Base-by-base conservation (phyloP, 2,888 invertebrate genomes). In the Stomorhina lunata region DNA sequence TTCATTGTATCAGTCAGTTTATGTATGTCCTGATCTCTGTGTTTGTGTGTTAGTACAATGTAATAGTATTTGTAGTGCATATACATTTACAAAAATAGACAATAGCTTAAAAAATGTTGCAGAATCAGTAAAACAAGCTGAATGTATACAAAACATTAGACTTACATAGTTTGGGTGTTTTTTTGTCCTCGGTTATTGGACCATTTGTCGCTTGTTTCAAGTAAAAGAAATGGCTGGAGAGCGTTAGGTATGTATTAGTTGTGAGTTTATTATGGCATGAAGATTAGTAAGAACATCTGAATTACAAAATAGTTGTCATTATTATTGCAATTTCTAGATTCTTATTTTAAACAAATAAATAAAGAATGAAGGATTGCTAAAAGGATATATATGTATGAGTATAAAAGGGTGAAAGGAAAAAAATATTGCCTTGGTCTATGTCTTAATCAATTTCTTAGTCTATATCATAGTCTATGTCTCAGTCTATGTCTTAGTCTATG, bases 231-330 rank as follows among this genome's bases (percentile, higher is more conserved):
- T n/a, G 27, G 66, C 50, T 63, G 50, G n/a, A 40, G n/a, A 10
- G 17, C 27, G 17, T n/a, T 17, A 22, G 59, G 29, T 59, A n/a
- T n/a, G n/a, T n/a, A 63, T 61, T 45, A 61, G 25, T 66, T 57
- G 25, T 25, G 20, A 53, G 59, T 55, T 68, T 73, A 43, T 61
- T 27, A 61, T 73, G 71, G 40, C 79, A 80, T 34, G 37, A 43
- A 45, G 59, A 80, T 80, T 73, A 68, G 68, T 34, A 68, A 25
- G 45, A 59, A 37, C 45, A 80, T 73, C 17, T 68, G 73, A 66
- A 45, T 63, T 61, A 73, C 50, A 73, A 68, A 80, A 68, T 68
- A 53, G 61, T 80, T 34, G 32, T 53, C 66, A 73, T 73, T 66
- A 73, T 68, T 80, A 34, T 61, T 59, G 72, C 37, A 59, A 71